phyloP scores from a whole-genome alignment of 2,113 vertebrate genomes.

The Chaetops frenatus region DNA sequence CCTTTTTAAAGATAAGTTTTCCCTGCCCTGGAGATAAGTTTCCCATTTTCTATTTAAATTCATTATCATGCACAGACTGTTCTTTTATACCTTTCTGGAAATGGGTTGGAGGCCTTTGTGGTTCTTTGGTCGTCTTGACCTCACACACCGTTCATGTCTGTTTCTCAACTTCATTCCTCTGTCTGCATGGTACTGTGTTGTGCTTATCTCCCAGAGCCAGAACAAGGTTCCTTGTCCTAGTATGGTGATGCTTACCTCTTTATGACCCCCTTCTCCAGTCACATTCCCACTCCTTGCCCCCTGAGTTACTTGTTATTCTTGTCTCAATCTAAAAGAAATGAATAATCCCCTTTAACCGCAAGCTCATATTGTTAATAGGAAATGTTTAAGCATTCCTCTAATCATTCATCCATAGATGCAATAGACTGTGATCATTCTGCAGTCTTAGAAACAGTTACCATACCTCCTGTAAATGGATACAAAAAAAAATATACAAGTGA shows the following conservation, averaged over 20 bases:
- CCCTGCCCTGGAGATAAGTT: neutral
- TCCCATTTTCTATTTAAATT: neutral
- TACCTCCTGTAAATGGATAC: neutral
- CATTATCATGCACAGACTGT: neutral
- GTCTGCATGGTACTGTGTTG: neutral
- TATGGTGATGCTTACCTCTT: neutral
- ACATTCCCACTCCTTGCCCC: rapidly evolving
- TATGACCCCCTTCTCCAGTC: neutral
- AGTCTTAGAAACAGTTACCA: neutral
- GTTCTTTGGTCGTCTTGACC: neutral
- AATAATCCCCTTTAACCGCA: neutral
- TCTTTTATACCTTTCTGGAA: neutral
- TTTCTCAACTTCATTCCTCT: neutral
- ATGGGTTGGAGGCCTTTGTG: neutral
- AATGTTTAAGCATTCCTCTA: neutral
- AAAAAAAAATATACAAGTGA: neutral
- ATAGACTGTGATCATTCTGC: neutral
- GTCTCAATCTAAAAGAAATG: neutral
- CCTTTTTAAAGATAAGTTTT: neutral
- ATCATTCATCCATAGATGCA: neutral
- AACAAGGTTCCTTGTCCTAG: neutral
- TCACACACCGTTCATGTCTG: rapidly evolving
- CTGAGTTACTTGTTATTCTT: neutral
- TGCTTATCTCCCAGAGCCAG: neutral
- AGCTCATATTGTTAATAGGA: neutral